These are phyloP conservation scores for Rhagologus leucostigma DNA, from an alignment of 2,113 vertebrate genomes.

Conservation along the genomic window DNA sequence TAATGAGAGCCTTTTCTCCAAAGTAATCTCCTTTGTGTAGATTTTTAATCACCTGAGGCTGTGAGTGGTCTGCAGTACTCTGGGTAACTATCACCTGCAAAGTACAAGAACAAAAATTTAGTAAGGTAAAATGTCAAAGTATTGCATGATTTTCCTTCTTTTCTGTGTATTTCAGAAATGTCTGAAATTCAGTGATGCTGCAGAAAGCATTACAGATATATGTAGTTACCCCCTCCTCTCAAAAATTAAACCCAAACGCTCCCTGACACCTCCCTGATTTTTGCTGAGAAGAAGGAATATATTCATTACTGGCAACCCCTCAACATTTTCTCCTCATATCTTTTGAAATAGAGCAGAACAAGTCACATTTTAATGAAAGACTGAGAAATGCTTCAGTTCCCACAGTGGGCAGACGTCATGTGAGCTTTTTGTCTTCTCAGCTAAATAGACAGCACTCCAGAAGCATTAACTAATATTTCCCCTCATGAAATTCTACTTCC, in stretches of 20 bases:
- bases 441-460: background rate
- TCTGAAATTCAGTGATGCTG: background rate
- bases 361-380: background rate
- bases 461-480: background rate
- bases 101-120: background rate
- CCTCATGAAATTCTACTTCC: background rate
- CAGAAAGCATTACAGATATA: background rate
- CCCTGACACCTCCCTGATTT: background rate
- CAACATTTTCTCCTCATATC: background rate
- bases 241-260: background rate
- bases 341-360: background rate
- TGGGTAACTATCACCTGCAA: constrained; percentile 88
- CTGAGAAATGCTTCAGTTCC: background rate
- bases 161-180: background rate
- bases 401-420: background rate
- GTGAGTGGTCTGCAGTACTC: constrained; percentile 77
- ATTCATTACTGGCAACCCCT: background rate
- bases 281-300: background rate
- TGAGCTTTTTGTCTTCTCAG: background rate
- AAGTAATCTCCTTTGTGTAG: constrained; percentile 90
- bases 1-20: constrained; percentile 93
- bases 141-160: background rate
- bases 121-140: background rate
- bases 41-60: constrained; percentile 88
- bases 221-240: background rate